Percentiles rank a stretch among this genome's conserved stretches.
Conservation (phyloP, 1,140 invertebrate genomes). For the Ladona fulva region DNA sequence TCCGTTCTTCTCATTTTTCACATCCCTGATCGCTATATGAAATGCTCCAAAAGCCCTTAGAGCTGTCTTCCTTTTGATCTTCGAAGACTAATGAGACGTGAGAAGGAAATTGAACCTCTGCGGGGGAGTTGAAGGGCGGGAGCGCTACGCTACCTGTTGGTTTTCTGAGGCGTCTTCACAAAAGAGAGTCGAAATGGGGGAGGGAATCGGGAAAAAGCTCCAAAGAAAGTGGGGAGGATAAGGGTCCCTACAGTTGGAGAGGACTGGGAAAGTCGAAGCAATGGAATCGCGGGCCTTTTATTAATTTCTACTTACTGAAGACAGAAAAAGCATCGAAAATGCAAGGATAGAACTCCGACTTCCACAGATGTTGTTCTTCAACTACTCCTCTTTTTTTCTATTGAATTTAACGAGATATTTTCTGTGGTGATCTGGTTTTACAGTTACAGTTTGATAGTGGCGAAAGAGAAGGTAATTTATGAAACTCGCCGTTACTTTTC, state of each 20-base stretch:
- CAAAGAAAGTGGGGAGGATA: constrained; percentile 17
- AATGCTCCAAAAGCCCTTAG: not conserved
- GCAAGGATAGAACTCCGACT: no score
- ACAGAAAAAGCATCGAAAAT: no score
- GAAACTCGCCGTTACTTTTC: no score
- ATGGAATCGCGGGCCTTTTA: no score
- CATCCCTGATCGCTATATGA: not conserved
- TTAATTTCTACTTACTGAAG: no score
- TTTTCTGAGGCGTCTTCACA: constrained; percentile 19
- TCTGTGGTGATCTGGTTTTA: no score
- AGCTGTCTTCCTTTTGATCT: not conserved
- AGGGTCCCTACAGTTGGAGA: constrained; percentile 20
- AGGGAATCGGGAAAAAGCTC: constrained; percentile 14
- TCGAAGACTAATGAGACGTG: not conserved
- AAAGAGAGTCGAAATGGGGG: constrained; percentile 12
- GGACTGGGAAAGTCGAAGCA: not conserved
- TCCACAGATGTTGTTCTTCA: no score
- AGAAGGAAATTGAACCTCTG: not conserved
- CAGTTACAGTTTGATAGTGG: no score
- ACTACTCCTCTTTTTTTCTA: no score
- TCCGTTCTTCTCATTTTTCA: not conserved
- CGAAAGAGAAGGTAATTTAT: no score
- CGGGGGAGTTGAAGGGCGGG: not conserved
- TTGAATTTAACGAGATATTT: no score
- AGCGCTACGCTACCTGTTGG: constrained; percentile 14